Base-by-base conservation (phyloP, 2,797 vertebrate species). In the Salmo trutta region DNA sequence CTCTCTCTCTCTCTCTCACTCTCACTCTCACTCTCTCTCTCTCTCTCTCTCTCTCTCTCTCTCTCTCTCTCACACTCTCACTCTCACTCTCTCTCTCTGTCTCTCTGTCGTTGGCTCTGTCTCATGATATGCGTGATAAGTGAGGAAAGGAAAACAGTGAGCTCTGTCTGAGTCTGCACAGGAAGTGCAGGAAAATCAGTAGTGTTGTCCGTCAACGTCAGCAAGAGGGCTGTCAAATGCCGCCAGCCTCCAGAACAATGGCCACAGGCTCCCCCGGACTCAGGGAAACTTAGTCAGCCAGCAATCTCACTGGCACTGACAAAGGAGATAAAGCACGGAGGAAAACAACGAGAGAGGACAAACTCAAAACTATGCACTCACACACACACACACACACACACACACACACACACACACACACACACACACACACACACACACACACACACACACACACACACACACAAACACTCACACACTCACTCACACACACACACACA, bases 131-230 rank as follows among this genome's bases (percentile, higher is more conserved):
- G 88, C 83, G 82, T 85, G 96, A 96, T 96, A 97, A 96, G 94
- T 93, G 93, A 91, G 81, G 47, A 71, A 93, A 87, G 93, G 94
- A 91, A 93, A 95, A 93, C 93, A 94, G 93, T 79, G 85, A 91
- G 91, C 93, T 93, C 93, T 88, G 94, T 95, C 94, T 95, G 86
- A 75, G 94, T 96, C 95, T 96, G 93, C 81, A 94, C 96, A 97
- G 96, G 96, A 98, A 98, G 93, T 85, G 4, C 74, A 79, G 85
- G 83, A 90, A 89, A 93, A 93, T 95, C 93, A 91, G 93, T 79
- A 88, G 93, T 83, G 93, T 92, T 93, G 95, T 96, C 95, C 92
- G 85, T 95, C 92, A 93, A 85, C 81, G 80, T 62, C 56, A 21
- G 59, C 1, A 53, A 80, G 90, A 86, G 92, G 91, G 91, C 91